Percentiles rank a stretch among this genome's conserved stretches.
These are phyloP conservation scores for Drosophila birchii DNA, from an alignment of 2,888 invertebrate genomes.

Conservation along the genomic window DNA sequence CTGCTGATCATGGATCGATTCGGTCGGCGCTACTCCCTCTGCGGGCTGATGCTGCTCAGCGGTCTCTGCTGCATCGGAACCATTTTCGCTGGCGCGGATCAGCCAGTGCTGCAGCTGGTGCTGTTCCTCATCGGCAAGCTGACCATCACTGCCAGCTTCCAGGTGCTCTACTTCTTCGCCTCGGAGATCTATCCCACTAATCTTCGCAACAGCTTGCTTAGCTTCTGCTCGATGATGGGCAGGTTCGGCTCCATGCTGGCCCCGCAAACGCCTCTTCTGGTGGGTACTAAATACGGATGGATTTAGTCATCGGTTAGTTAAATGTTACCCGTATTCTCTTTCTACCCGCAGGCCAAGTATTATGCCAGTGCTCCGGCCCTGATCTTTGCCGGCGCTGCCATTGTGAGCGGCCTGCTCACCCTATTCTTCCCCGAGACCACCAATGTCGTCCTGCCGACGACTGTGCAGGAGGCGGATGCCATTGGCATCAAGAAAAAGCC, in stretches of 20 bases:
- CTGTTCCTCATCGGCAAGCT: slow-evolving; percentile 88
- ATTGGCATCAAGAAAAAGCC: slow-evolving; percentile 80
- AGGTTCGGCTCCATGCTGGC: slow-evolving; percentile 89
- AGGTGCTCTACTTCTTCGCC: slow-evolving; percentile 88
- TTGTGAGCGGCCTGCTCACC: slow-evolving; percentile 86
- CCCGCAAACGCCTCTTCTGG: slow-evolving; percentile 89
- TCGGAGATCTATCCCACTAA: slow-evolving; percentile 90
- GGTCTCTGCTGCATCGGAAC: slow-evolving; percentile 84
- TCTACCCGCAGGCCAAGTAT: slow-evolving; percentile 75
- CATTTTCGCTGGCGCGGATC: slow-evolving; percentile 73
- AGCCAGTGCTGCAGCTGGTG: slow-evolving; percentile 64
- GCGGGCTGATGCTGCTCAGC: slow-evolving; percentile 87
- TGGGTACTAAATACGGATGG: slow-evolving; percentile 31
- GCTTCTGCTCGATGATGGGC: slow-evolving; percentile 89
- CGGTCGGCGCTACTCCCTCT: slow-evolving; percentile 88
- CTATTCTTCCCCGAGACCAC: slow-evolving; percentile 88
- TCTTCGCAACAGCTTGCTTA: slow-evolving; percentile 88
- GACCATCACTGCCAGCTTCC: slow-evolving; percentile 88
- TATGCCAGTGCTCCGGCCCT: slow-evolving; percentile 86
- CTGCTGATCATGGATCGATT: slow-evolving; percentile 87
- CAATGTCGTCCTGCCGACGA: slow-evolving; percentile 87
- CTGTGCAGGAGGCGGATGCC: slow-evolving; percentile 87
- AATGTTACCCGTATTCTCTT: background rate
- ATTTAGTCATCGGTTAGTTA: rapidly evolving
- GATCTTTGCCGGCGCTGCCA: slow-evolving; percentile 87